Percentiles rank a stretch among this genome's conserved stretches.
Conservation (phyloP, 2,888 invertebrate species). For the Euclidia mi region DNA sequence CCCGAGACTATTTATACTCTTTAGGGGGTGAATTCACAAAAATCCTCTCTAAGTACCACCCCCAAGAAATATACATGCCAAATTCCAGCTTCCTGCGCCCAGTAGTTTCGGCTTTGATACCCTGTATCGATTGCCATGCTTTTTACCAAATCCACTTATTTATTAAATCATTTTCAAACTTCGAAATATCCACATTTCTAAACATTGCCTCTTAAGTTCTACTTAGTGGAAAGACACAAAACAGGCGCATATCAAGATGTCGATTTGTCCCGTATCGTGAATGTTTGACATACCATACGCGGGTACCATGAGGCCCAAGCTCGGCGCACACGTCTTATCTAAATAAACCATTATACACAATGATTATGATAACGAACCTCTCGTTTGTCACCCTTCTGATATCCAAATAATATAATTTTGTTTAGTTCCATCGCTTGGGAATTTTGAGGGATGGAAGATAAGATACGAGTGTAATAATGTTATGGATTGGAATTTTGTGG, state of each 20-base stretch:
- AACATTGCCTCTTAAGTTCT: neutral
- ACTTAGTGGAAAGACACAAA: neutral
- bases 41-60: too few relatives aligned
- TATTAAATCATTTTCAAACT: too few relatives aligned
- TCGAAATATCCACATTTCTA: neutral
- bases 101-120: too few relatives aligned
- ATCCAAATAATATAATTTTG: constrained; percentile 15
- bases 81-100: too few relatives aligned
- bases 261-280: constrained; percentile 49
- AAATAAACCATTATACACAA: constrained; percentile 31
- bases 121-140: too few relatives aligned
- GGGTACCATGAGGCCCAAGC: constrained; percentile 26
- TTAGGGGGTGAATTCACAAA: too few relatives aligned
- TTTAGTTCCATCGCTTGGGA: constrained; percentile 1
- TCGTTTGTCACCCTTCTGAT: constrained; percentile 21
- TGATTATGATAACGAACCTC: constrained; percentile 32
- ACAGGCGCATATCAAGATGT: constrained; percentile 31
- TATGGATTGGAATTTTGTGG: too few relatives aligned
- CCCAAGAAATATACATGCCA: too few relatives aligned
- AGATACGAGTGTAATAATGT: too few relatives aligned
- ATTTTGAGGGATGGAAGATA: neutral
- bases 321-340: constrained; percentile 45
- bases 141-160: too few relatives aligned
- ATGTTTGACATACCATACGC: constrained; percentile 29
- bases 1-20: too few relatives aligned